These are phyloP conservation scores for Hydractinia symbiolongicarpus DNA, from an alignment of 30 jellyfish, hydroid and myxozoan species.

Conservation along the genomic window DNA sequence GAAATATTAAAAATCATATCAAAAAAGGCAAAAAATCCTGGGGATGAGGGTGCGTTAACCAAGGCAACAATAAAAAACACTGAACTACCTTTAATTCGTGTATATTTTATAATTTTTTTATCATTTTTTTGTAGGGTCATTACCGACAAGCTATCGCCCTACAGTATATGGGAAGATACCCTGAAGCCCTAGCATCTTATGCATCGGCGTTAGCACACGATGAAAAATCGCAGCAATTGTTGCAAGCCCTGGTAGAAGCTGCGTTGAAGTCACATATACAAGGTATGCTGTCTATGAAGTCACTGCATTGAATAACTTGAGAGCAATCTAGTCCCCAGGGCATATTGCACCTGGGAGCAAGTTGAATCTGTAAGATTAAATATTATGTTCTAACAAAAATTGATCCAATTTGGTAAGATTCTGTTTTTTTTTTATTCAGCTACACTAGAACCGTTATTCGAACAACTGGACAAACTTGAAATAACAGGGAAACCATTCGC, in stretches of 20 bases:
- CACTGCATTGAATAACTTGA: not conserved
- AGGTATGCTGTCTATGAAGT: constrained; percentile 8
- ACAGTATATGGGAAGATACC: constrained; percentile 90
- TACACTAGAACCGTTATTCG: constrained; percentile 73
- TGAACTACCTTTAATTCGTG: too few relatives aligned
- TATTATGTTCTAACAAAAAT: not conserved
- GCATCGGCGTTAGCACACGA: constrained; percentile 98
- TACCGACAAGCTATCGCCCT: constrained; percentile 95
- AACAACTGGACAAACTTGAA: constrained; percentile 70
- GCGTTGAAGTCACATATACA: constrained; percentile 69
- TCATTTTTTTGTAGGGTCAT: constrained; percentile 56
- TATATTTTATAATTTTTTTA: not conserved
- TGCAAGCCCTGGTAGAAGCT: constrained; percentile 90
- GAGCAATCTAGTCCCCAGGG: too few relatives aligned
- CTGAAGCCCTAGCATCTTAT: constrained; percentile 92
- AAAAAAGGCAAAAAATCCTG: too few relatives aligned
- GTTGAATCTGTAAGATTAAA: not conserved
- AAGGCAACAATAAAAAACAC: constrained; percentile 79
- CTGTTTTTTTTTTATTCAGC: constrained; percentile 25
- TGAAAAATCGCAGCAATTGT: constrained; percentile 57
- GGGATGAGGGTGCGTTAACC: too few relatives aligned
- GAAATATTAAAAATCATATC: too few relatives aligned
- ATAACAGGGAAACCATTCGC: constrained; percentile 68
- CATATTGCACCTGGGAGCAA: not conserved
- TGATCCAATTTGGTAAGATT: not conserved